Conservation (phyloP, 1,140 invertebrate species). For the Calliopsis andreniformis region DNA sequence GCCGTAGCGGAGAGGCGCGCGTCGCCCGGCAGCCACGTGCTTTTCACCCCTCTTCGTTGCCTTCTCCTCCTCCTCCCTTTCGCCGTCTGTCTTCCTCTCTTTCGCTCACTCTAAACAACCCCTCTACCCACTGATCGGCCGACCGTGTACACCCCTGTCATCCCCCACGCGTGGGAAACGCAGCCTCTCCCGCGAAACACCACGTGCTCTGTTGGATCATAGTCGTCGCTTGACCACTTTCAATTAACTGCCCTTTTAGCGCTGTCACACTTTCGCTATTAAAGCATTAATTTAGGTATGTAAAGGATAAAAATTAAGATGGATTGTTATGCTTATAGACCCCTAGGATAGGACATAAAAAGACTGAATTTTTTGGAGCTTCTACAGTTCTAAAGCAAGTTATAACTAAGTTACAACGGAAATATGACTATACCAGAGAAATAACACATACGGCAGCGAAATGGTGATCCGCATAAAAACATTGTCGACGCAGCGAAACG, state of each 20-base stretch:
- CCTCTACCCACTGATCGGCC: slow-evolving; percentile 62
- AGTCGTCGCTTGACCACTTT: background rate
- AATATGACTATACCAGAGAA: no score
- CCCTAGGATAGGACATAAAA: no score
- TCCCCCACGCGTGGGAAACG: slow-evolving; percentile 57
- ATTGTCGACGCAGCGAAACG: no score
- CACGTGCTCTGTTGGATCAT: slow-evolving; percentile 34
- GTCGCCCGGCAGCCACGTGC: slow-evolving; percentile 70
- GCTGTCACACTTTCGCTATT: no score
- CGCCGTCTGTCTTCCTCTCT: slow-evolving; percentile 63
- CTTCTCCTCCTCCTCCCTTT: slow-evolving; percentile 57
- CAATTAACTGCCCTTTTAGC: background rate
- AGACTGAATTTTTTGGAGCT: no score
- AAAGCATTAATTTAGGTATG: no score
- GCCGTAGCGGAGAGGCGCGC: slow-evolving; percentile 68
- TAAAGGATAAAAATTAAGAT: no score
- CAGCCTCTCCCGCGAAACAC: slow-evolving; percentile 57
- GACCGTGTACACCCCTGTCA: slow-evolving; percentile 64
- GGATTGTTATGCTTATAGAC: no score
- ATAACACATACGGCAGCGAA: no score
- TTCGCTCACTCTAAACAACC: slow-evolving; percentile 70
- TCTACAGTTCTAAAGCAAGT: no score
- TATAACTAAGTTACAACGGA: no score
- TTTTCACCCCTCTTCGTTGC: slow-evolving; percentile 55
- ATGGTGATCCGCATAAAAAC: no score